Base-by-base conservation (phyloP, 2,888 invertebrate genomes). In the Camptogramma bilineatum region DNA sequence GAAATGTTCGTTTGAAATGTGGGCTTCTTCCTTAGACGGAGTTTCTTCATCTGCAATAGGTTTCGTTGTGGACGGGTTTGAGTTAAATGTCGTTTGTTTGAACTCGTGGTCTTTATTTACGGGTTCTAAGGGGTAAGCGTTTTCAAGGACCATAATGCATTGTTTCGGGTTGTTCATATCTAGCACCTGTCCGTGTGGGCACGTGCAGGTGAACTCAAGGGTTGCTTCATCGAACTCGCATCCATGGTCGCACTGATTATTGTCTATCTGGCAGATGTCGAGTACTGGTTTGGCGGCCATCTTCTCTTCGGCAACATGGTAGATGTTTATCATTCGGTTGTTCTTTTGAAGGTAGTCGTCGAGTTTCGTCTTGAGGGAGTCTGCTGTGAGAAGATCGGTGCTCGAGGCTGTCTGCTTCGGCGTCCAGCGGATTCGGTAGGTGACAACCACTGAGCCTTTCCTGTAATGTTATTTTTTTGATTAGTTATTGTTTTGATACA, bases 381-480 rank as follows among this genome's bases (percentile, higher is more conserved):
- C 80, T 4, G 93, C 84, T 59, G 91, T 93, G 10, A 95, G 86
- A 3, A 94, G 90, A 64, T 95, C 94, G 62, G 91, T 89, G 24
- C 86, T 78, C 18, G 85, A 80, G 68, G 90, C 86, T 1, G 88
- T 77, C 31, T 88, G 78, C 76, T 94, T 94, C 62, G 94, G 94
- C 57, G 87, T 89, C 96, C 96, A 96, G 57, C 94, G 94, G 34
- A 96, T 90, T 75, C 96, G 91, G 83, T 95, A 96, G 66, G 94
- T 95, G 3, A 94, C 95, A 46, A 95, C 87, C 51, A 96, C 91
- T 64, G 95, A 95, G 66, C 96, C 96, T 58, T 94, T 91, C 74
- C 96, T 96, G 89, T 64, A 93, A 44, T 44, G 16, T 17, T 44
- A 44, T 16, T 17, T 13, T 44, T 44, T 2, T 2, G 13, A 13